Evolutionary conservation across 37 sponge, comb jelly and placozoan genomes (phyloP).

Genomic region (Spongilla lacustris): DNA sequence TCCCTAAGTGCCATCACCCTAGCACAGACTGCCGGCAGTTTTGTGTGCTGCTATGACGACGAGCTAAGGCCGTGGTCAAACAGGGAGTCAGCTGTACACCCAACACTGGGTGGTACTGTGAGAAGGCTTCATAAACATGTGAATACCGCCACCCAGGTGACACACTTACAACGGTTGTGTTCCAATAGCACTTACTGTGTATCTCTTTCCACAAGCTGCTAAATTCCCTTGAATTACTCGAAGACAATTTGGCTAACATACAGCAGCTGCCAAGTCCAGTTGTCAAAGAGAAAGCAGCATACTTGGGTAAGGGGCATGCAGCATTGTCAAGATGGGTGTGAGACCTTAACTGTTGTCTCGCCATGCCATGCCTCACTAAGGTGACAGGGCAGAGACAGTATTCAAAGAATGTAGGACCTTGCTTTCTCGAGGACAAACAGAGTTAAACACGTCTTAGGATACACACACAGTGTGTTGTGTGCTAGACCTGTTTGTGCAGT

Average conservation of each 20-base stretch:
- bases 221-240: constrained; percentile 3
- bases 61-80: constrained; percentile 65
- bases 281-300: not conserved
- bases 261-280: constrained; percentile 7
- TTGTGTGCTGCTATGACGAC: constrained; percentile 47
- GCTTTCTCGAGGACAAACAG: too few species aligned
- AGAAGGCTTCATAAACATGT: constrained; percentile 31
- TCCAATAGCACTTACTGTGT: not conserved
- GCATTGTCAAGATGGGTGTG: too few species aligned
- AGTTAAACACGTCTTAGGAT: too few species aligned
- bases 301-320: too few species aligned
- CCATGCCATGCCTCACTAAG: too few species aligned
- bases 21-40: constrained; percentile 37
- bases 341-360: too few species aligned
- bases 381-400: too few species aligned
- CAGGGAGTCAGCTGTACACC: constrained; percentile 16
- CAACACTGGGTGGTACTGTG: constrained; percentile 8
- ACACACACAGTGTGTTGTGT: too few species aligned
- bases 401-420: too few species aligned
- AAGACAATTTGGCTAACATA: not conserved
- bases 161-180: too few species aligned
- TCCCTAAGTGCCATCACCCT: constrained; percentile 50
- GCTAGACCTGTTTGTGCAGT: too few species aligned
- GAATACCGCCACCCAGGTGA: constrained; percentile 28
- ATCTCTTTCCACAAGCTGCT: constrained; percentile 5